phyloP scores from a whole-genome alignment of 1,140 invertebrate genomes.

The Microplitis mediator region DNA sequence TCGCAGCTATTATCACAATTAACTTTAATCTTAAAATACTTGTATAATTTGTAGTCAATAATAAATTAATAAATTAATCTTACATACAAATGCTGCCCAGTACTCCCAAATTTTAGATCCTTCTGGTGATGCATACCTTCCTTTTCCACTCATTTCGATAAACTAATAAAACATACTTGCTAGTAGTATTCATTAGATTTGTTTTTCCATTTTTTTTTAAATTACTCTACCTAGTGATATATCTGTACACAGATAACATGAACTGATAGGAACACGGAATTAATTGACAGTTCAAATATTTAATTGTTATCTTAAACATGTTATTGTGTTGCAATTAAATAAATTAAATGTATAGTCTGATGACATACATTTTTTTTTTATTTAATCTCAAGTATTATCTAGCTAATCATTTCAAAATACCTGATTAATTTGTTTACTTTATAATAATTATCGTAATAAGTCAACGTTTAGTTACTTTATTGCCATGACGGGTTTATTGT shows the following conservation, averaged over 20 bases:
- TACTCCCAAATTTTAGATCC: slow-evolving; percentile 41
- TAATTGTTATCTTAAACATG: too few relatives aligned
- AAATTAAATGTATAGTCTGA: too few relatives aligned
- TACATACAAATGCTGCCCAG: slow-evolving; percentile 32
- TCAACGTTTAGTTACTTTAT: too few relatives aligned
- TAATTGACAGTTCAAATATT: too few relatives aligned
- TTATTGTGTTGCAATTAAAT: too few relatives aligned
- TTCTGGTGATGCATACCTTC: slow-evolving; percentile 33
- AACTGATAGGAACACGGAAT: neutral
- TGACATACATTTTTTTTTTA: too few relatives aligned
- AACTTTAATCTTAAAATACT: neutral
- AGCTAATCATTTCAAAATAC: too few relatives aligned
- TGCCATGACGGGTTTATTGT: too few relatives aligned
- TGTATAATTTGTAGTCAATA: too few relatives aligned
- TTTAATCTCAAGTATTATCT: too few relatives aligned
- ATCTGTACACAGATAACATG: neutral
- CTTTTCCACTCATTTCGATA: slow-evolving; percentile 24
- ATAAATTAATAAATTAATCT: neutral
- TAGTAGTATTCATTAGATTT: neutral
- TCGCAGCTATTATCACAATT: neutral
- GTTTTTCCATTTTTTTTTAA: neutral
- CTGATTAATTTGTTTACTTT: too few relatives aligned
- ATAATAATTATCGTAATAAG: too few relatives aligned
- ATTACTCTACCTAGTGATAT: neutral
- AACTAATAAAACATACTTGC: neutral